A percentile compares a stretch with the other conserved stretches of the same genome.
These are phyloP conservation scores for Actinia tenebrosa DNA, from an alignment of 64 coral and sea anemone genomes.

Conservation along the genomic window DNA sequence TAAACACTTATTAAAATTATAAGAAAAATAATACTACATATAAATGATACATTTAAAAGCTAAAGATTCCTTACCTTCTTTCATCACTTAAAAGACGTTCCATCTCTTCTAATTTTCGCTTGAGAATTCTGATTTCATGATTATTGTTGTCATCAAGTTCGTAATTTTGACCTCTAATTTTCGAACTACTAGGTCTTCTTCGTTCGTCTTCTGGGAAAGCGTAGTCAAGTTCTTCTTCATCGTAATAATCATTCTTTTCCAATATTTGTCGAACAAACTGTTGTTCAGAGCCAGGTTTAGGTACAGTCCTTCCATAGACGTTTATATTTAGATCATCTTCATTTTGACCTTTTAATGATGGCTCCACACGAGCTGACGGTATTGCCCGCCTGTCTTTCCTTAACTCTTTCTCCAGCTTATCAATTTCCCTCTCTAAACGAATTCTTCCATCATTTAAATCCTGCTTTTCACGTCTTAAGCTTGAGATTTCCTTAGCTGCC, in stretches of 20 bases:
- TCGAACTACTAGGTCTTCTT: not conserved
- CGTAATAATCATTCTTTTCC: conserved; percentile 75
- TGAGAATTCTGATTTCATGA: conserved; percentile 50
- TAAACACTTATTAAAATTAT: not conserved
- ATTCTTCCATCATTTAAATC: conserved; percentile 40
- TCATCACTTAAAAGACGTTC: conserved; percentile 75
- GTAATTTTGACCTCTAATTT: conserved; percentile 41
- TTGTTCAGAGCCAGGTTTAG: conserved; percentile 72
- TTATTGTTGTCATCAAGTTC: conserved; percentile 51
- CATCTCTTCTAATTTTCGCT: conserved; percentile 79
- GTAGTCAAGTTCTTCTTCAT: conserved; percentile 29
- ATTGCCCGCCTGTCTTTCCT: conserved; percentile 68
- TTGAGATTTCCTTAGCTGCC: conserved; percentile 65
- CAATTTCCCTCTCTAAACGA: conserved; percentile 75
- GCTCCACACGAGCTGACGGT: conserved; percentile 87
- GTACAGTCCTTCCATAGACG: conserved; percentile 78
- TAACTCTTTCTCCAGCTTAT: conserved; percentile 77
- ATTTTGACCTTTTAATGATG: conserved; percentile 55
- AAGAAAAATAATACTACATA: not conserved
- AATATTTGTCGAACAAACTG: conserved; percentile 88
- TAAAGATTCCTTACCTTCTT: conserved; percentile 54
- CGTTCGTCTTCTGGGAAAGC: conserved; percentile 30
- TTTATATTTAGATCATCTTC: conserved; percentile 17
- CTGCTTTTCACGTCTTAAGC: conserved; percentile 61
- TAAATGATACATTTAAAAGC: not conserved